These are phyloP conservation scores for Sphecodes monilicornis DNA, from an alignment of 2,888 invertebrate species.

Conservation along the genomic window DNA sequence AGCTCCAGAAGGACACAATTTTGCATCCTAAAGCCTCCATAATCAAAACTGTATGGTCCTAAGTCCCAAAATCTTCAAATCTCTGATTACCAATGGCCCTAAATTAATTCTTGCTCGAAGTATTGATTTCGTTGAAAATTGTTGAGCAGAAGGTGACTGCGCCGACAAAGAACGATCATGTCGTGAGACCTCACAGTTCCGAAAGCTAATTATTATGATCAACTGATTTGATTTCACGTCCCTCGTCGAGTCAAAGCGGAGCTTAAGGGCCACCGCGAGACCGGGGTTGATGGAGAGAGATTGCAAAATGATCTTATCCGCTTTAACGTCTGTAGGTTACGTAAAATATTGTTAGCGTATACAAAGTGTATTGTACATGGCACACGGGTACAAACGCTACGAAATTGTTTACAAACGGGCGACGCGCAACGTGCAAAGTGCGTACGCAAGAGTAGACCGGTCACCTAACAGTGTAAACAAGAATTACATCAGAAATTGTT, in stretches of 20 bases:
- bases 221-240: neutral
- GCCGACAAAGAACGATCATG: neutral
- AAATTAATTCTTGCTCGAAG: neutral
- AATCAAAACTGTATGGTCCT: too few relatives aligned
- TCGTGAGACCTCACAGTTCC: neutral
- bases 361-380: slow-evolving; percentile 71
- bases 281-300: slow-evolving; percentile 63
- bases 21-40: too few relatives aligned
- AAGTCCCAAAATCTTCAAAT: neutral
- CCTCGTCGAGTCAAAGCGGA: slow-evolving; percentile 5
- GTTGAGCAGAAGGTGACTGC: neutral
- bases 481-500: slow-evolving; percentile 49
- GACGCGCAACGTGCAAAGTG: slow-evolving; percentile 44
- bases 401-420: slow-evolving; percentile 69
- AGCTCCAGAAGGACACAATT: neutral
- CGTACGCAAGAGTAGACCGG: slow-evolving; percentile 18
- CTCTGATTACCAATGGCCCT: neutral
- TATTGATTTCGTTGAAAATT: neutral
- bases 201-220: neutral
- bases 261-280: slow-evolving; percentile 60
- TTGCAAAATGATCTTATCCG: slow-evolving; percentile 80
- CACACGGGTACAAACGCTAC: slow-evolving; percentile 75
- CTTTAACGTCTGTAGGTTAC: slow-evolving; percentile 80
- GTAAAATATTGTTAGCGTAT: slow-evolving; percentile 74
- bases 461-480: slow-evolving; percentile 19